Base-by-base conservation (phyloP, 2,888 invertebrate genomes). In the Coleophora deauratella region DNA sequence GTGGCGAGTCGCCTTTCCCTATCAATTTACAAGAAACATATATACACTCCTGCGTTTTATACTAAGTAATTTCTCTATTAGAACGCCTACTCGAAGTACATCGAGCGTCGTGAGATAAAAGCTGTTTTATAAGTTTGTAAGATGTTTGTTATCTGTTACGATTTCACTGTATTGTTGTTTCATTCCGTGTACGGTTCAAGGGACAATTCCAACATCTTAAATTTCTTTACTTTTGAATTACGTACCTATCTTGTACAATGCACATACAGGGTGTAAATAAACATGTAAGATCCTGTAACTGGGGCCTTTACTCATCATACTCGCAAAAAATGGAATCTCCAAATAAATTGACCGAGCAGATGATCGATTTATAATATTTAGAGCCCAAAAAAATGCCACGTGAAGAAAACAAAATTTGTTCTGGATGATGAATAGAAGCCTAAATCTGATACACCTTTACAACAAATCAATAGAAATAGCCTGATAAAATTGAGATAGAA, bases 51-150 rank as follows among this genome's bases (percentile, higher is more conserved):
- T 66, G 74, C 73, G 72, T 73, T 77, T 77, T 77, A 74, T 74
- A 64, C 62, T 51, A 57, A 72, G 80, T 82, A 81, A 82, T 81
- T 77, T 81, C 81, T 81, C 77, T 81, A 84, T 82, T 82, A 82
- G 62, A 59, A 57, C 60, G 53, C 60, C 59, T 57, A 58, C 60
- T 48, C 51, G 40, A 38, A 40, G 46, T 48, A 45, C 50, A 27
- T 48, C 49, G 47, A 62, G 63, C 63, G 63, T 66, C 11, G n/a
- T 11, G 31, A 31, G 31, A 31, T 31, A 31, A 31, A 31, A 11
- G n/a, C 10, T 31, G n/a, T 31, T 31, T 10, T 31, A 9, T 31
- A 21, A n/a, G 7, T 31, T 4, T 31, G n/a, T n/a, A 4, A 10
- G 31, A 4, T 11, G 31, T n/a, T 9, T n/a, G 9, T 31, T n/a